Evolutionary conservation across 1,140 invertebrate genomes (phyloP).

Genomic region (Drosophila quadrilineata): DNA sequence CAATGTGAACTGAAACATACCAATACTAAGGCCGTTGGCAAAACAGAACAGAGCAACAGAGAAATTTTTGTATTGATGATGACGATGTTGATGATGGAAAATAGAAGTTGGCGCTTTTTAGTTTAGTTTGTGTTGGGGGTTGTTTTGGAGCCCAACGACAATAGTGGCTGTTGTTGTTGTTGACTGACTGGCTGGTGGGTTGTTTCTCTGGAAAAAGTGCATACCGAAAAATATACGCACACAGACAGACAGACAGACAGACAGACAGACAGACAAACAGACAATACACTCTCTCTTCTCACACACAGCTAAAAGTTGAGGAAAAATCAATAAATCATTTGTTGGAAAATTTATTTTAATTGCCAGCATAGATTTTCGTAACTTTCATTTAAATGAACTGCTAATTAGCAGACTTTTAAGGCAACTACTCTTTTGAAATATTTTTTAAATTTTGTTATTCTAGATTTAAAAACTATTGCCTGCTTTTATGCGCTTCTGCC

Average conservation of each 20-base stretch:
- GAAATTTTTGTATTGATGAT: slow-evolving; percentile 41
- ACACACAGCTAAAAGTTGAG: slow-evolving; percentile 44
- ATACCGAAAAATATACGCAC: slow-evolving; percentile 74
- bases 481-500: slow-evolving; percentile 19
- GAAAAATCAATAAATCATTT: slow-evolving; percentile 79
- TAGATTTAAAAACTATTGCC: slow-evolving; percentile 13
- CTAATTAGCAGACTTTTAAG: background rate
- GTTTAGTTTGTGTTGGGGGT: slow-evolving; percentile 70
- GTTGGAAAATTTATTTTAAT: slow-evolving; percentile 62
- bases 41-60: slow-evolving; percentile 43
- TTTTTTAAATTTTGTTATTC: background rate
- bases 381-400: background rate
- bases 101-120: slow-evolving; percentile 79
- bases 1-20: slow-evolving; percentile 51
- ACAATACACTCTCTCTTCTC: slow-evolving; percentile 26
- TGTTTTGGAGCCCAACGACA: slow-evolving; percentile 48
- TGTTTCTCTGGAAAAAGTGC: slow-evolving; percentile 78
- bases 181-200: slow-evolving; percentile 32
- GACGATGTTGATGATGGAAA: slow-evolving; percentile 76
- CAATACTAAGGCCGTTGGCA: slow-evolving; percentile 43
- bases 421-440: background rate
- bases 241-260: no score
- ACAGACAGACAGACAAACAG: no score
- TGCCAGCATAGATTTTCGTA: slow-evolving; percentile 2
- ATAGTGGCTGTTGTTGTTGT: slow-evolving; percentile 23